Evolutionary conservation across 2,888 invertebrate species (phyloP).

Genomic region (Orthosia gothica): DNA sequence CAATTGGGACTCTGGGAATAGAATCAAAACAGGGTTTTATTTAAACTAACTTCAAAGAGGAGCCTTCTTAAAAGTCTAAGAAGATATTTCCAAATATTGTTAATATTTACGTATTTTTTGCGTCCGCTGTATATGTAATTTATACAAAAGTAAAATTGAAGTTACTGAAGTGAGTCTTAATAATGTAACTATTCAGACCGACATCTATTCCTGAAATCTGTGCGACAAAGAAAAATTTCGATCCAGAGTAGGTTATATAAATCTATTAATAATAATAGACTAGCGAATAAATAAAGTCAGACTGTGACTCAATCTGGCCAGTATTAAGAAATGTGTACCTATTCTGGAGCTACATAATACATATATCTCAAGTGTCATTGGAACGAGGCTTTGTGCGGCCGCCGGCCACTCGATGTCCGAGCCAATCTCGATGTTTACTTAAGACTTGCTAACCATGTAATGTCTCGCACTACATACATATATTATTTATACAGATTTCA

Average conservation of each 20-base stretch:
- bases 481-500: slow-evolving; percentile 33
- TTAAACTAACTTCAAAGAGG: slow-evolving; percentile 2
- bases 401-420: slow-evolving; percentile 27
- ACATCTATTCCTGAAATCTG: not conserved
- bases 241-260: not conserved
- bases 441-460: slow-evolving; percentile 42
- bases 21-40: slow-evolving; percentile 1
- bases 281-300: not conserved
- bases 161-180: not conserved
- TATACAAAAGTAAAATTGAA: not conserved
- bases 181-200: not conserved
- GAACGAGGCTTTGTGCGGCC: slow-evolving; percentile 12
- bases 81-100: not conserved
- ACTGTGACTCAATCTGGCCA: slow-evolving; percentile 7
- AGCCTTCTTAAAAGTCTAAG: not conserved
- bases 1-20: slow-evolving; percentile 1
- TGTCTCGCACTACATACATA: slow-evolving; percentile 12
- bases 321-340: slow-evolving; percentile 12
- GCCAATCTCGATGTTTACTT: slow-evolving; percentile 46
- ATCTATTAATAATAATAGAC: not conserved
- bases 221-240: not conserved
- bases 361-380: slow-evolving; percentile 25
- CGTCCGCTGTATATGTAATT: not conserved
- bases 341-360: slow-evolving; percentile 8
- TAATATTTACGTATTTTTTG: not conserved